phyloP scores from a whole-genome alignment of 2,888 invertebrate genomes.

The Colostygia pectinataria region DNA sequence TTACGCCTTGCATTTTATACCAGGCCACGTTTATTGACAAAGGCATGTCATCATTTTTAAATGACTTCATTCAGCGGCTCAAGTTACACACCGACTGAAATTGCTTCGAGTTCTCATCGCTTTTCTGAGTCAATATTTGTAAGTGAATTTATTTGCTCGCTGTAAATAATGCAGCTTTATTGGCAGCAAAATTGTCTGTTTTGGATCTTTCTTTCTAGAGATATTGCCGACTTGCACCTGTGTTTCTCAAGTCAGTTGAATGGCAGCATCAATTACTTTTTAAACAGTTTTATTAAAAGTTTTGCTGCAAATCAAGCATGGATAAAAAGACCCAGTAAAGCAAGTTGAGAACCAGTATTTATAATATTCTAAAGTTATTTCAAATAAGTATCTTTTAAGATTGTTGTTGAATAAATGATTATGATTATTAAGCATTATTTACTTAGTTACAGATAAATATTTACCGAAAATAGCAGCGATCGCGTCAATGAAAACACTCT shows the following conservation, averaged over 20 bases:
- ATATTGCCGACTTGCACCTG: conserved; percentile 3
- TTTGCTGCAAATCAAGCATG: too few relatives aligned
- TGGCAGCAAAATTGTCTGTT: conserved; percentile 17
- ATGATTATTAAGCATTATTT: not conserved
- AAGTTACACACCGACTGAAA: conserved; percentile 28
- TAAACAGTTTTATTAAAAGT: too few relatives aligned
- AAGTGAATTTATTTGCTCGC: conserved; percentile 37
- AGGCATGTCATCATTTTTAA: not conserved
- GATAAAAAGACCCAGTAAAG: too few relatives aligned
- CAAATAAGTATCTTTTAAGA: too few relatives aligned
- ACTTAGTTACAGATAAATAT: not conserved
- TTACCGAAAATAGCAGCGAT: not conserved
- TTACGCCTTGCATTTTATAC: too few relatives aligned
- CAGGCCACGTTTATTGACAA: not conserved
- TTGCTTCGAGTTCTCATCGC: conserved; percentile 30
- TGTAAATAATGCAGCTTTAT: conserved; percentile 38
- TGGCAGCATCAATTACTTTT: too few relatives aligned
- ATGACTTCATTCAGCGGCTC: conserved; percentile 1
- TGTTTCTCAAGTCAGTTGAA: too few relatives aligned
- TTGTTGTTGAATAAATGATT: too few relatives aligned
- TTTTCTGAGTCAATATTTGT: conserved; percentile 36
- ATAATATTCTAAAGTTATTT: too few relatives aligned
- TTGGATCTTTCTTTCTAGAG: not conserved
- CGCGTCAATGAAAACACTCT: conserved; percentile 1
- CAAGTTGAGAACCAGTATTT: too few relatives aligned